Base-by-base conservation (phyloP, 1,140 invertebrate species). In the Gryllus bimaculatus region DNA sequence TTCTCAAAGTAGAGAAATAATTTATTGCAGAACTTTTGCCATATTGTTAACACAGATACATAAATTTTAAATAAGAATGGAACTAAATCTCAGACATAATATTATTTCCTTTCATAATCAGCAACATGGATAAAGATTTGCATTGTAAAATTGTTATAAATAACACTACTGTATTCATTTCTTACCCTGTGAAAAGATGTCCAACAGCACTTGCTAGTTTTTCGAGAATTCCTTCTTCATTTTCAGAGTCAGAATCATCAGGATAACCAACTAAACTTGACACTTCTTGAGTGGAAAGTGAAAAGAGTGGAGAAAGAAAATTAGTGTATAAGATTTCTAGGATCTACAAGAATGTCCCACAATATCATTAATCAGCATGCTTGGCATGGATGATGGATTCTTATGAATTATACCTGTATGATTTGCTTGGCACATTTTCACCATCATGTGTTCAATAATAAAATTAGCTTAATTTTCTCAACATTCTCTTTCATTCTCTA, bases 161-260 rank as follows among this genome's bases (percentile, higher is more conserved):
- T 8, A 48, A 78, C 0, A 18, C 73, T 12, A 79, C 18, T 74
- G 47, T 7, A 79, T 48, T 39, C 1, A 1, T 39, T 39, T 39
- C 81, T 83, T 85, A 88, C 88, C 86, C 88, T 54, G 91, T 92
- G 85, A 95, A 94, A 79, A 95, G 86, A 85, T 94, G 92, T 78
- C 90, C 90, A 80, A 94, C 92, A 66, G 92, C 92, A 76, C 88
- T 90, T 0, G 90, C 89, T 66, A 94, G 85, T 85, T 92, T 93
- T 81, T 93, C 92, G 84, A 91, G 88, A 7, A 89, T 84, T 8
- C 88, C 90, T 81, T 91, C 91, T 81, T 95, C 93, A 82, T 93
- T 93, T 81, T 95, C 94, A 0, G 93, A 94, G 85, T 95, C 94
- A 0, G 93, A 93, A 80, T 94, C 93, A 77, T 90, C 89, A 82